phyloP scores from a whole-genome alignment of 2,888 invertebrate genomes.

The Bursaphelenchus okinawaensis region DNA sequence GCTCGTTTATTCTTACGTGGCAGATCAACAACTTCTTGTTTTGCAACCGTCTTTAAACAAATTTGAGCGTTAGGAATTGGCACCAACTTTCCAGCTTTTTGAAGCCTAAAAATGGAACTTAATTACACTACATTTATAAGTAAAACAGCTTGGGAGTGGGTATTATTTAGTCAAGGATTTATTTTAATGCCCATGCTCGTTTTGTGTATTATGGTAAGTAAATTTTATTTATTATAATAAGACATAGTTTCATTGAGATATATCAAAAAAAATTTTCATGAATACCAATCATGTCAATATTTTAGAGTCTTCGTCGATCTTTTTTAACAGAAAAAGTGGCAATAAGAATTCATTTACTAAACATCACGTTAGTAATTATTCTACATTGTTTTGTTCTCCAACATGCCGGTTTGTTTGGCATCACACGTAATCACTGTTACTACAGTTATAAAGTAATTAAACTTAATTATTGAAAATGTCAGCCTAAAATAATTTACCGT shows the following conservation, averaged over 20 bases:
- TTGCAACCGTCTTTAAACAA: constrained; percentile 16
- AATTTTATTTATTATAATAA: too few species aligned
- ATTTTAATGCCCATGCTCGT: background rate
- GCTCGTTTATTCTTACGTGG: constrained; percentile 13
- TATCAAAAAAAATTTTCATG: too few species aligned
- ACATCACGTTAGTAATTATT: background rate
- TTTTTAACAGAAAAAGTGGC: background rate
- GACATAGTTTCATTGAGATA: too few species aligned
- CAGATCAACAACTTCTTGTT: constrained; percentile 18
- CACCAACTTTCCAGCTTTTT: constrained; percentile 32
- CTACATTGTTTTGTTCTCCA: background rate
- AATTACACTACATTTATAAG: background rate
- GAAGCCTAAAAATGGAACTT: constrained; percentile 11
- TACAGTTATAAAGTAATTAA: too few species aligned
- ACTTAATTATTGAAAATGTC: too few species aligned
- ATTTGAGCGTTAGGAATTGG: constrained; percentile 26
- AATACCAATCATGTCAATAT: background rate
- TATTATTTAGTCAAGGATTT: background rate
- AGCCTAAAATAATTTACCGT: too few species aligned
- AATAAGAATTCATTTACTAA: background rate
- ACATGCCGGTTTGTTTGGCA: background rate
- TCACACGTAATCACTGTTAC: too few species aligned
- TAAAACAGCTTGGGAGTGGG: background rate
- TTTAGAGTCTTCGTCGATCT: background rate
- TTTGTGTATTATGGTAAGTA: background rate